phyloP scores from a whole-genome alignment of 2,797 vertebrate species.

The Rhinichthys osculus region DNA sequence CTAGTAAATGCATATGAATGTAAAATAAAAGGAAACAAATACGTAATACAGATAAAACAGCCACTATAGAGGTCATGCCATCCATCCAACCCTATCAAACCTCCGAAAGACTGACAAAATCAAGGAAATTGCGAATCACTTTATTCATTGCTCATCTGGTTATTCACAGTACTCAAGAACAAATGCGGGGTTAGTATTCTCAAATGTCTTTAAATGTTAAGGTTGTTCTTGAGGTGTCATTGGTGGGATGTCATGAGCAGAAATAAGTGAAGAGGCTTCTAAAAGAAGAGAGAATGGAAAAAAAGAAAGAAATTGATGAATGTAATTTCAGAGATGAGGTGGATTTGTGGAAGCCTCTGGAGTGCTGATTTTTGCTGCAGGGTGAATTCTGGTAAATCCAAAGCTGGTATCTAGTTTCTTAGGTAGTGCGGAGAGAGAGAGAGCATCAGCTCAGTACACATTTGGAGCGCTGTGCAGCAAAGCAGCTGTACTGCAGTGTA shows the following conservation, averaged over 20 bases:
- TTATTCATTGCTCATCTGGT: background rate
- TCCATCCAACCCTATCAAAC: background rate
- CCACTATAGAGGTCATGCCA: background rate
- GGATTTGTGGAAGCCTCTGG: conserved; percentile 52
- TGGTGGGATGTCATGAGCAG: background rate
- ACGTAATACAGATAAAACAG: background rate
- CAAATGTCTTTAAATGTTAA: conserved; percentile 7
- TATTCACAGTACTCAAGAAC: conserved; percentile 14
- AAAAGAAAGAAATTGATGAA: conserved; percentile 18
- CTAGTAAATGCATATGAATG: background rate
- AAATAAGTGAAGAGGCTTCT: background rate
- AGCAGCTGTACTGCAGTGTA: conserved; percentile 61
- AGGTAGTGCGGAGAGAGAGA: conserved; percentile 58
- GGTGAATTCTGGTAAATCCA: conserved; percentile 69
- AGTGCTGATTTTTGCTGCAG: conserved; percentile 64
- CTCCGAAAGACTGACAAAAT: background rate
- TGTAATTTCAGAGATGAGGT: conserved; percentile 40
- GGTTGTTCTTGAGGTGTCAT: conserved; percentile 34
- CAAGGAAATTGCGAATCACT: background rate
- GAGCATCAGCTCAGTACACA: conserved; percentile 52
- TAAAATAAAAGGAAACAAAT: background rate
- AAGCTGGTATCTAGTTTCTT: conserved; percentile 66
- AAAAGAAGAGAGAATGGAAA: background rate
- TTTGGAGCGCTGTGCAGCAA: conserved; percentile 53
- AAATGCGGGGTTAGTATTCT: conserved; percentile 16